Percentiles rank a stretch among this genome's conserved stretches.
phyloP scores from a whole-genome alignment of 2,888 invertebrate genomes.

The Hermaeophaga mercurialis region DNA sequence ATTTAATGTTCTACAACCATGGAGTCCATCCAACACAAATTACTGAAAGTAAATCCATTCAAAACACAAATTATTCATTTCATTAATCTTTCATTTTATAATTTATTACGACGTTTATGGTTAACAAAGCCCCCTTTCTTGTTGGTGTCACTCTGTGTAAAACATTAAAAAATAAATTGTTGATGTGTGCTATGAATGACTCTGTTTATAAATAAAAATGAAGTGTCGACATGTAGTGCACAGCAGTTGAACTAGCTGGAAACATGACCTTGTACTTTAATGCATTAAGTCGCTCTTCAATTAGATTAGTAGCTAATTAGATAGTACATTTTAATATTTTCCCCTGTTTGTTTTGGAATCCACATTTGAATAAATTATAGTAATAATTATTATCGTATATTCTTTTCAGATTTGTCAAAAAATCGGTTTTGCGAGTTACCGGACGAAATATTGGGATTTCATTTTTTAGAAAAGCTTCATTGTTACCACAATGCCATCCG shows the following conservation, averaged over 20 bases:
- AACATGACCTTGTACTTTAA: slow-evolving; percentile 12
- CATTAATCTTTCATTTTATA: slow-evolving; percentile 2
- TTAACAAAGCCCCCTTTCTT: slow-evolving; percentile 2
- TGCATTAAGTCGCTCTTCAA: slow-evolving; percentile 4
- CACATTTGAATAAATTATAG: too few species aligned
- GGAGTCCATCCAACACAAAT: too few species aligned
- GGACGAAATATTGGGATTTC: slow-evolving; percentile 84
- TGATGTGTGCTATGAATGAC: slow-evolving; percentile 4
- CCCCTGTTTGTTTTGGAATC: neutral
- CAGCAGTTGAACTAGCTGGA: neutral
- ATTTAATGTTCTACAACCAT: too few species aligned
- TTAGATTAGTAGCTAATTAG: slow-evolving; percentile 5
- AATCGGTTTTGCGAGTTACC: slow-evolving; percentile 91
- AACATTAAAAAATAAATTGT: slow-evolving; percentile 4
- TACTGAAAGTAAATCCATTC: too few species aligned
- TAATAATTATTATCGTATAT: too few species aligned
- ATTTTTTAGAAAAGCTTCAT: slow-evolving; percentile 85
- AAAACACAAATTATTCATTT: too few species aligned
- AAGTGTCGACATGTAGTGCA: slow-evolving; percentile 10
- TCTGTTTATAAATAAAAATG: slow-evolving; percentile 10
- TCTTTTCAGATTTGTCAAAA: slow-evolving; percentile 80
- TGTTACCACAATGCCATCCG: slow-evolving; percentile 91
- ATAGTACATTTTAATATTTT: neutral
- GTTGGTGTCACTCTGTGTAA: neutral
- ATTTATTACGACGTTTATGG: neutral